These are phyloP conservation scores for Drosophila mimica DNA, from an alignment of 2,888 invertebrate genomes.

Conservation along the genomic window DNA sequence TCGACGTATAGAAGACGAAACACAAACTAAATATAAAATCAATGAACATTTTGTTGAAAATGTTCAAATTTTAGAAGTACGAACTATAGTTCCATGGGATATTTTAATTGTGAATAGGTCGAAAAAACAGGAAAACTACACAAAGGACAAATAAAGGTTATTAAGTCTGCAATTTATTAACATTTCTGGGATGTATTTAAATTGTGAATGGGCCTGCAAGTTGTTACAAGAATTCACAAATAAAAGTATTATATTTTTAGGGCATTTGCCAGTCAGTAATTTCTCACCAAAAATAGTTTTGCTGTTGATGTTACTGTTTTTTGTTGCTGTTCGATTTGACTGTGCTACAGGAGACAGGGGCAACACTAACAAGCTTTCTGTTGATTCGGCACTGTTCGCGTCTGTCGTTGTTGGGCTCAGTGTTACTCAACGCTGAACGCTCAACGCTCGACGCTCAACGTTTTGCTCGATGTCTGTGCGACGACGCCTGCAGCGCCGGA, in stretches of 20 bases:
- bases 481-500: conserved; percentile 74
- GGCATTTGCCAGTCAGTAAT: conserved; percentile 3
- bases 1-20: background rate
- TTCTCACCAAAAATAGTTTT: conserved; percentile 21
- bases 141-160: background rate
- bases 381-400: conserved; percentile 49
- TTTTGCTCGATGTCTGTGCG: conserved; percentile 67
- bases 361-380: conserved; percentile 78
- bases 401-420: conserved; percentile 61
- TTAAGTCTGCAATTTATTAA: background rate
- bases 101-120: background rate
- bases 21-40: background rate
- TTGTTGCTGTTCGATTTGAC: conserved; percentile 40
- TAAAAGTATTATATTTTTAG: background rate
- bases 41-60: background rate
- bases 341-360: conserved; percentile 52
- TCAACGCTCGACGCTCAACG: conserved; percentile 62
- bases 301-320: conserved; percentile 8
- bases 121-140: background rate
- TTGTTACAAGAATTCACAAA: background rate
- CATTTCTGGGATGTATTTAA: background rate
- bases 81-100: background rate
- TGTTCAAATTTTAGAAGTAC: background rate
- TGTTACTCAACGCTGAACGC: conserved; percentile 68
- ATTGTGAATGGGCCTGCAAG: background rate